Evolutionary conservation across 2,797 vertebrate species (phyloP).

Genomic region (Vultur gryphus): DNA sequence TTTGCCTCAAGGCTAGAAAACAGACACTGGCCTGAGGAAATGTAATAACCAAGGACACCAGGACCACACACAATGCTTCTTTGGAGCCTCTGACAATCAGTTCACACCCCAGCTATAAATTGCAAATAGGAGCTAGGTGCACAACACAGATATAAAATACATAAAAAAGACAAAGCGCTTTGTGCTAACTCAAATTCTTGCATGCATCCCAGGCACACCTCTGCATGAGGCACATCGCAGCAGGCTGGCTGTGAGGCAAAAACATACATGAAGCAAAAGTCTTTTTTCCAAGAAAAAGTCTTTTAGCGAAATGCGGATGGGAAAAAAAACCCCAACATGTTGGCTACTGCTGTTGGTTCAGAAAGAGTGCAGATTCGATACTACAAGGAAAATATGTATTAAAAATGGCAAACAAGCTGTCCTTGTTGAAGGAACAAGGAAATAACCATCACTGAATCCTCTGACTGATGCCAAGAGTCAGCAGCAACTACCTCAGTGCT

Average conservation of each 20-base stretch:
- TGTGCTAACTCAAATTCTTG: not conserved
- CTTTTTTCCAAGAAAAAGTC: not conserved
- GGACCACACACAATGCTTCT: not conserved
- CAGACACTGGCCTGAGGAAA: not conserved
- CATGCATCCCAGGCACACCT: not conserved
- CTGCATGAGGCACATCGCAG: not conserved
- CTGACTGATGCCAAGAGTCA: not conserved
- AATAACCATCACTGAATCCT: not conserved
- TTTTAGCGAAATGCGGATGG: not conserved
- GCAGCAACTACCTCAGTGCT: not conserved
- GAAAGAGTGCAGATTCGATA: not conserved
- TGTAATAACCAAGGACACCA: not conserved
- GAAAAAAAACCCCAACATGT: accelerated
- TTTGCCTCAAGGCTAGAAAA: not conserved
- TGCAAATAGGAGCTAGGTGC: not conserved
- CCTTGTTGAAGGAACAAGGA: not conserved
- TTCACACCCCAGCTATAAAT: not conserved
- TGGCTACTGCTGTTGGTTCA: not conserved
- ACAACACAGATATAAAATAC: not conserved
- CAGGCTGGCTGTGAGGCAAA: not conserved
- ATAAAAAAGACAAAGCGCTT: not conserved
- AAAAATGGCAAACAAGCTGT: not conserved
- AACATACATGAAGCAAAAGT: not conserved
- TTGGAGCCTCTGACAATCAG: not conserved
- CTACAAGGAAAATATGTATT: not conserved